Base-by-base conservation (phyloP, 2,888 invertebrate species). In the Apodemia duryi region DNA sequence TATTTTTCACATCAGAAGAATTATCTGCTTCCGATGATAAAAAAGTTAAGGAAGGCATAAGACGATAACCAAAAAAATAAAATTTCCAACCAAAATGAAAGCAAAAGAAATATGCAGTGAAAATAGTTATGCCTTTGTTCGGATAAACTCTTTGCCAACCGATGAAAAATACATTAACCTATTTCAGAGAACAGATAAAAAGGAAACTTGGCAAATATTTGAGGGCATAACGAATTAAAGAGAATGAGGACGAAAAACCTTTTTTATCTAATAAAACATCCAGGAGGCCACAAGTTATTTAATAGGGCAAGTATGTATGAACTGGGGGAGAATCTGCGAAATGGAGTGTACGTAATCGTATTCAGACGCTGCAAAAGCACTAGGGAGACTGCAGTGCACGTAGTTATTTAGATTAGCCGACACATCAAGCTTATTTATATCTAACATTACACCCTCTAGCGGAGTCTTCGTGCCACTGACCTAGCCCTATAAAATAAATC, bases 311-410 rank as follows among this genome's bases (percentile, higher is more conserved):
- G 49, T 51, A 51, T 46, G 13, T 46, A 46, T 51, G 49, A 21
- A 51, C 49, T 51, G 21, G 49, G 13, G 32, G 35, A 35, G 29
- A 60, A 32, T 60, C 46, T 21, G 64, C 60, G 38, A 61, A 64
- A 64, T 61, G 64, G 49, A 61, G 49, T 49, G 61, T 51, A 35
- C 46, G 38, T 29, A 43, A 57, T 60, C 64, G 35, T 61, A 61
- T 61, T 38, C 64, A 64, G 60, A 35, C 13, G 11, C 49, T 64
- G 60, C 61, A n/a, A 63, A 54, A 46, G 49, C 64, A 46, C 29
- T 46, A 13, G 35, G 75, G 75, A 73, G 75, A 77, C 75, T 75
- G 74, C 73, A 72, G 69, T 65, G 70, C 71, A 43, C 32, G 32
- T 32, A 21, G 38, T 41, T 62, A 62, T 62, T 52, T 62, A 62